Conservation (phyloP, 2,113 vertebrate genomes). For the Oryctolagus cuniculus region mOryCun1.1 NC_091438.1:57715501-57716000, state of each 20-base stretch:
- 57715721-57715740: not conserved
- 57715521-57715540: not conserved
- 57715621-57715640: not conserved
- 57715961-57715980: not conserved
- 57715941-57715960: not conserved
- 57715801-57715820: not conserved
- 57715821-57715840: slow-evolving; percentile 8
- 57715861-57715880: slow-evolving; percentile 12
- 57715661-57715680: slow-evolving; percentile 1
- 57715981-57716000: not conserved
- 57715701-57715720: not conserved
- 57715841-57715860: not conserved
- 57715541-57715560: not conserved
- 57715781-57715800: not conserved
- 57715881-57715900: not conserved
- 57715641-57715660: not conserved
- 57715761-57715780: not conserved
- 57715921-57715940: slow-evolving; percentile 33
- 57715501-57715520: slow-evolving; percentile 25
- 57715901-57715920: slow-evolving; percentile 45
- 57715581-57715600: slow-evolving; percentile 20
- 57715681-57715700: not conserved
- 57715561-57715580: slow-evolving; percentile 15
- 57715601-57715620: not conserved
- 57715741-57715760: not conserved